Evolutionary conservation across 2,113 vertebrate genomes (phyloP), one percentile per base, ranked within the genome.

Genomic region (Tretioscincus oriximinensis): DNA sequence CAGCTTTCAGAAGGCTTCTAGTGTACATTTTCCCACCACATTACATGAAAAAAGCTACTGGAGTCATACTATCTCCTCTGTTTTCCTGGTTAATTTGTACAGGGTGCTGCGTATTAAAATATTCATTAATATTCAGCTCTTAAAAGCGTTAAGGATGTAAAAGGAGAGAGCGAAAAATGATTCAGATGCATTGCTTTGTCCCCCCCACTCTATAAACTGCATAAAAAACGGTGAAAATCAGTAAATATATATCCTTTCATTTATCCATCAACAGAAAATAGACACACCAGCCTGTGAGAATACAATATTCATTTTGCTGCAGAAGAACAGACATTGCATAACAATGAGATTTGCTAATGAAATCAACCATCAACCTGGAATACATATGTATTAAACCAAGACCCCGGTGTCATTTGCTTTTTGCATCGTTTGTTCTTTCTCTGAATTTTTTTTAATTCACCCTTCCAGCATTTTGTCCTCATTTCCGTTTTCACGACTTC

Each of bases 311-410:
- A 97, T 98, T 99, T 98, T 99, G 96, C 98, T 99, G 98, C 98
- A 99, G 98, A 97, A 99, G 97, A 97, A 99, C 97, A 97, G 96
- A 96, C 97, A 96, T 96, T 98, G 98, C 98, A 99, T 99, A 99
- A 98, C 97, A 99, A 99, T 99, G 97, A 99, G 98, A 96, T 96
- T 95, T 95, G 95, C 97, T 99, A 99, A 99, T 99, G 98, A 99
- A 99, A 99, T 97, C 98, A 98, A 96, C 97, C 96, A 98, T 98
- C 97, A 99, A 97, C 97, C 97, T 98, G 96, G 96, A 97, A 97
- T 97, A 97, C 97, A 97, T 97, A 98, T 97, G 97, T 97, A 98
- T 97, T 97, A 98, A 98, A 97, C 95, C 95, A 96, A 95, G 95
- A 96, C 96, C 96, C 96, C 94, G 65, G 95, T 97, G 97, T 97